A percentile compares a stretch with the other conserved stretches of the same genome.
Evolutionary conservation across 2,888 invertebrate genomes (phyloP).

Genomic region (Phrixothrix hirtus): DNA sequence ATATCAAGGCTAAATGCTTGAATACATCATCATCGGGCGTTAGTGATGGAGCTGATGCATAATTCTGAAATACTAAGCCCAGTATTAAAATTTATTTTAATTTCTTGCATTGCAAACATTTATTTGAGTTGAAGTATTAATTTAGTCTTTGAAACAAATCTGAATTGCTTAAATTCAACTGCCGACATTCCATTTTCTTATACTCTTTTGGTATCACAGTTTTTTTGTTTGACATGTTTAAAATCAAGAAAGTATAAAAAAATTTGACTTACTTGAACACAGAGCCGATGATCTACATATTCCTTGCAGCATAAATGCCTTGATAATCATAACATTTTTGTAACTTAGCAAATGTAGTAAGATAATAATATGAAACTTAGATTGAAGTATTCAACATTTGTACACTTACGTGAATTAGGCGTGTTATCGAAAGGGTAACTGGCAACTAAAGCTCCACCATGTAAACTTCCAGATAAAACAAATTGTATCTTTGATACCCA

Average conservation of each 20-base stretch:
- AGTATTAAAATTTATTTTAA: too few relatives aligned
- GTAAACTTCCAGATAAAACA: constrained; percentile 90
- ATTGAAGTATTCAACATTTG: not conserved
- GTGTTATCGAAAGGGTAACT: constrained; percentile 98
- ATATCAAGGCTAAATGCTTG: constrained; percentile 79
- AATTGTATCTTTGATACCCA: constrained; percentile 94
- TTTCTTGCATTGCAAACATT: too few relatives aligned
- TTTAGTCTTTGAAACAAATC: too few relatives aligned
- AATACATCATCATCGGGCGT: constrained; percentile 94
- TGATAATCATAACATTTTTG: constrained; percentile 36
- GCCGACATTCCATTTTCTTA: too few relatives aligned
- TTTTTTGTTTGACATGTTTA: too few relatives aligned
- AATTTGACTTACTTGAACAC: constrained; percentile 69
- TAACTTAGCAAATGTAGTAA: too few relatives aligned
- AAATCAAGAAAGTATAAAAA: too few relatives aligned
- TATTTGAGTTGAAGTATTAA: too few relatives aligned
- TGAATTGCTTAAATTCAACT: too few relatives aligned
- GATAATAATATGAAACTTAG: too few relatives aligned
- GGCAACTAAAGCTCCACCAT: constrained; percentile 93
- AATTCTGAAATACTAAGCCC: constrained; percentile 87
- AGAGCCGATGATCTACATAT: constrained; percentile 75
- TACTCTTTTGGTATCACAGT: too few relatives aligned
- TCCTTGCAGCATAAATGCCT: constrained; percentile 60
- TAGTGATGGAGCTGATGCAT: constrained; percentile 77
- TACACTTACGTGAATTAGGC: constrained; percentile 84